These are phyloP conservation scores for Leptobrachium ailaonicum DNA, from an alignment of 2,113 vertebrate genomes.

Conservation along the genomic window DNA sequence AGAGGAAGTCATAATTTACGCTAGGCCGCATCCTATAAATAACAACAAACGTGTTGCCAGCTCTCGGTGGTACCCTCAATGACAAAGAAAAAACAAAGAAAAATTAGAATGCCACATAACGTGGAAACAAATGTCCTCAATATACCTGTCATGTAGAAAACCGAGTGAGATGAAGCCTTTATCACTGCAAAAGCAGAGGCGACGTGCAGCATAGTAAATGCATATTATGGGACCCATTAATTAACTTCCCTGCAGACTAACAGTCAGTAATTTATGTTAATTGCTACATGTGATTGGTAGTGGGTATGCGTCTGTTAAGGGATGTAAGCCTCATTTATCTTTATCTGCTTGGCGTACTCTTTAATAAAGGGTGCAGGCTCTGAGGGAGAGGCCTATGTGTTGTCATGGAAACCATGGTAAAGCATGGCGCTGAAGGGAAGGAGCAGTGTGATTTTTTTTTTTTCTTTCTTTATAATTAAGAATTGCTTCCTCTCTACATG, in stretches of 20 bases:
- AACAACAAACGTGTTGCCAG: neutral
- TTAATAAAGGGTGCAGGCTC: slow-evolving; percentile 31
- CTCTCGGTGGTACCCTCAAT: slow-evolving; percentile 12
- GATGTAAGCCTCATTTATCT: slow-evolving; percentile 50
- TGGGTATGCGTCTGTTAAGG: slow-evolving; percentile 42
- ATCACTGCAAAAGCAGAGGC: slow-evolving; percentile 29
- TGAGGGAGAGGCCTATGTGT: slow-evolving; percentile 34
- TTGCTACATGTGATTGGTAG: slow-evolving; percentile 43
- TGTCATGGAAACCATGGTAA: slow-evolving; percentile 30
- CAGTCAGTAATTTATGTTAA: slow-evolving; percentile 50
- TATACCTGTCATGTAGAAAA: slow-evolving; percentile 39
- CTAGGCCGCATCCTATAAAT: slow-evolving; percentile 1
- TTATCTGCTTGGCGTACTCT: slow-evolving; percentile 44
- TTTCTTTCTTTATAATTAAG: too few relatives aligned
- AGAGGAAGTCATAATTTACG: neutral
- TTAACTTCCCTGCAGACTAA: slow-evolving; percentile 48
- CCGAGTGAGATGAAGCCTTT: slow-evolving; percentile 36
- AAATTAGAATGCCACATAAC: slow-evolving; percentile 3
- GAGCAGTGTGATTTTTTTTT: neutral
- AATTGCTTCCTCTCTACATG: too few relatives aligned
- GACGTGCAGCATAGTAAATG: slow-evolving; percentile 42
- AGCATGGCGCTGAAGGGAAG: slow-evolving; percentile 1
- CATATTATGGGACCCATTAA: slow-evolving; percentile 49
- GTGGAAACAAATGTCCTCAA: slow-evolving; percentile 10
- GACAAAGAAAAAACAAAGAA: neutral